These are phyloP conservation scores for Aphodius sticticus DNA, from an alignment of 2,888 invertebrate species.

Conservation along the genomic window DNA sequence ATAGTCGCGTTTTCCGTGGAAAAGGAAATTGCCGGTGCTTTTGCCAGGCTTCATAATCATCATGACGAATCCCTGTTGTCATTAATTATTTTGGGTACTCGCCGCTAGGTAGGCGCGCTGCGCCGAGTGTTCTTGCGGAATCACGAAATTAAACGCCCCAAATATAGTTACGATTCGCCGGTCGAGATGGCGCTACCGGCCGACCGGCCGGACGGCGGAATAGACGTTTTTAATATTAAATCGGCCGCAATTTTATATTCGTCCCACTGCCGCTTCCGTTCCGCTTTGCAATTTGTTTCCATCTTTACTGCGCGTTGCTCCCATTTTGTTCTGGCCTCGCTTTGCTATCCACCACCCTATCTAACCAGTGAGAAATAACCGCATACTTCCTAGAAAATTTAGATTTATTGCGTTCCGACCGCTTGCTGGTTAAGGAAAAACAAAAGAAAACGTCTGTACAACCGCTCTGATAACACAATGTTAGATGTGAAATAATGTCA, in stretches of 20 bases:
- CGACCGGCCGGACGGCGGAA: no score
- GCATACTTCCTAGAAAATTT: not conserved
- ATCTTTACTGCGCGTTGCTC: not conserved
- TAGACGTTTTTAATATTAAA: not conserved
- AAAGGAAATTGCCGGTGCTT: not conserved
- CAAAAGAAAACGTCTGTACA: not conserved
- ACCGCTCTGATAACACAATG: not conserved
- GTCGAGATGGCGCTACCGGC: not conserved
- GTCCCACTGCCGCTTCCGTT: not conserved
- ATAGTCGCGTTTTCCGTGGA: not conserved
- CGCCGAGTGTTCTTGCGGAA: not conserved
- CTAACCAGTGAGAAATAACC: not conserved
- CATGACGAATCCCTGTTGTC: not conserved
- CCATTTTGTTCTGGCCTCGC: not conserved
- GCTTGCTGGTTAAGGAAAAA: not conserved
- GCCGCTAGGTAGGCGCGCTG: not conserved
- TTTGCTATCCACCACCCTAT: not conserved
- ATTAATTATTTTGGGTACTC: not conserved
- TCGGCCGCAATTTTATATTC: not conserved
- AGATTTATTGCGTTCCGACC: not conserved
- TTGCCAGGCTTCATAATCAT: not conserved
- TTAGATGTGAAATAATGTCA: no score
- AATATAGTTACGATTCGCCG: not conserved
- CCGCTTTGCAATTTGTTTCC: not conserved
- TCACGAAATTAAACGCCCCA: not conserved